Conservation (phyloP, 1,140 invertebrate genomes). For the Ganaspis sp. region DNA sequence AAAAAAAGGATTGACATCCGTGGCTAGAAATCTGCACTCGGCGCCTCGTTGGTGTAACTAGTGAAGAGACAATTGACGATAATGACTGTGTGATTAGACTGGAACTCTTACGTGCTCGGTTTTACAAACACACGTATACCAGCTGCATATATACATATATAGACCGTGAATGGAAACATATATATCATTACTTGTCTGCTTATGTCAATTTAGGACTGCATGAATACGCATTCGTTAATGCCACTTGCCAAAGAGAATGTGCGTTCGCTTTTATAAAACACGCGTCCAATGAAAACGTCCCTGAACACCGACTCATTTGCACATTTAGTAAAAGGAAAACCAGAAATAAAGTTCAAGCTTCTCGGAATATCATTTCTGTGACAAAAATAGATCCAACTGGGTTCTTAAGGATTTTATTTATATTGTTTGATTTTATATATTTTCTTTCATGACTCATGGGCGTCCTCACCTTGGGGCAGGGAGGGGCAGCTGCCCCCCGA, state of each 20-base stretch:
- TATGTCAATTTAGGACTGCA: background rate
- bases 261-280: constrained; percentile 17
- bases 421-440: no score
- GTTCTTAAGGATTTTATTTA: no score
- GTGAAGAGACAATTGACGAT: constrained; percentile 8
- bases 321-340: constrained; percentile 27
- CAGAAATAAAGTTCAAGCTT: constrained; percentile 29
- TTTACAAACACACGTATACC: background rate
- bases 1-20: constrained; percentile 22
- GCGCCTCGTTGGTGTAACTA: constrained; percentile 5
- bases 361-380: background rate
- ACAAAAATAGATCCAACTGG: background rate
- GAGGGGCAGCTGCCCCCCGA: no score
- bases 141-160: background rate
- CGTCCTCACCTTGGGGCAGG: no score
- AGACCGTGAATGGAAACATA: background rate
- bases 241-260: constrained; percentile 30
- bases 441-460: no score
- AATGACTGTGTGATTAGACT: constrained; percentile 17
- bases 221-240: constrained; percentile 18
- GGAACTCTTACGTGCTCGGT: background rate
- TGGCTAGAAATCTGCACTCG: background rate
- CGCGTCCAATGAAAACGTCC: constrained; percentile 16
- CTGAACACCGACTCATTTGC: constrained; percentile 17
- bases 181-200: constrained; percentile 1